These are phyloP conservation scores for Pithys albifrons DNA, from an alignment of 2,113 vertebrate species.

Conservation along the genomic window DNA sequence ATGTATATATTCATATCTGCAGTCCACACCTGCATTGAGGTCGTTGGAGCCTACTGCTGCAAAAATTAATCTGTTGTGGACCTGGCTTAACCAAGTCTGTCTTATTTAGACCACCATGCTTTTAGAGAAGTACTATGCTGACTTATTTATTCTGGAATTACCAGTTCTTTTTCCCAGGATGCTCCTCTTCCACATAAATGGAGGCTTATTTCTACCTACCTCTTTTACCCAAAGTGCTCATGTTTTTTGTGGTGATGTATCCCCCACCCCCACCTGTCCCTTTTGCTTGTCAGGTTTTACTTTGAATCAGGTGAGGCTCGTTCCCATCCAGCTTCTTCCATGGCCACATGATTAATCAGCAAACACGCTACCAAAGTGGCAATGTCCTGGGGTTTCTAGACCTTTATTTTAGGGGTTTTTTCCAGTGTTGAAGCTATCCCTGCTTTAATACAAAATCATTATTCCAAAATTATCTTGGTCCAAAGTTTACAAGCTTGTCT, in stretches of 20 bases:
- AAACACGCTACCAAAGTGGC: neutral
- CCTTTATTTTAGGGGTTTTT: neutral
- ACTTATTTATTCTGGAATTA: neutral
- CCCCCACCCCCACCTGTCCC: no score
- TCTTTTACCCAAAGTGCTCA: accelerated
- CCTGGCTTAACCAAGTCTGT: neutral
- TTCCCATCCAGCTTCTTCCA: neutral
- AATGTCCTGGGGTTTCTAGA: neutral
- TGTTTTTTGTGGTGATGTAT: neutral
- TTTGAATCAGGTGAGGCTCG: neutral
- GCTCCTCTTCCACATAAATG: neutral
- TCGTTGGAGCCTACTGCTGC: neutral
- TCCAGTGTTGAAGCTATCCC: neutral
- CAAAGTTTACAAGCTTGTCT: neutral
- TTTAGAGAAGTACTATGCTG: neutral
- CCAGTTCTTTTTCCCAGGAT: neutral
- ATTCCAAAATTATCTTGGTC: neutral
- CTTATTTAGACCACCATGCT: neutral
- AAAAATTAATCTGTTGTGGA: neutral
- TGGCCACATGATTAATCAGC: neutral
- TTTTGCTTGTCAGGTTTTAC: neutral
- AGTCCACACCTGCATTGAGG: neutral
- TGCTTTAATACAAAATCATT: neutral
- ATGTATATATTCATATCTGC: neutral
- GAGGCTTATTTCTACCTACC: neutral